Base-by-base conservation (phyloP, 1,140 invertebrate genomes). In the Zaprionus tsacasi region DNA sequence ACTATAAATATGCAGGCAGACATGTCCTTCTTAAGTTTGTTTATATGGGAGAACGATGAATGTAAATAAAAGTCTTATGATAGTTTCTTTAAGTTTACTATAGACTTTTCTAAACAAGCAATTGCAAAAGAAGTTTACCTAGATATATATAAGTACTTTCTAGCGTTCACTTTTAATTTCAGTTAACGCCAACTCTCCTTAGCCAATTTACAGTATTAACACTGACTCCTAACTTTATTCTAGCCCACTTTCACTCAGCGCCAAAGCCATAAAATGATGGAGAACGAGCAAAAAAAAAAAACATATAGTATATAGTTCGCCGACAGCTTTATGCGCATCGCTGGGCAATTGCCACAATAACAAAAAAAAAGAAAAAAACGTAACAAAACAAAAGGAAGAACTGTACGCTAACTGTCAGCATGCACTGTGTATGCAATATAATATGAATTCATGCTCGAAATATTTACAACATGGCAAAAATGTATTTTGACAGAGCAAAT, bases 271-370 rank as follows among this genome's bases (percentile, higher is more conserved):
- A 54, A 65, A 65, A 52, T 40, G n/a, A 43, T 30, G 52, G 13
- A 21, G 6, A 45, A 56, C 27, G 36, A 60, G 17, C n/a, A 36
- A 36, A 45, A 55, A 30, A 30, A 30, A 30, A 30, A 1, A 30
- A 30, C 27, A 30, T 4, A 27, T 21, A 21, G 21, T 33, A 55
- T 13, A 55, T 30, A 55, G n/a, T 54, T 69, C 27, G 43, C 57
- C 57, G 21, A 11, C 45, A 69, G 66, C 57, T 60, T 60, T 52
- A 36, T 38, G 33, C 45, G 66, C 56, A 30, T 69, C 57, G 27
- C 45, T 60, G 33, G 35, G 40, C 57, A 60, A 69, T 68, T 68
- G 56, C n/a, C 56, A 60, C 57, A 48, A 27, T 38, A 55, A n/a
- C 4, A 48, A 21, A 21, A 21, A 11, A 17, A 21, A 21, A 2